Base-by-base conservation (phyloP, 2,113 vertebrate species). In the Papio anubis region DNA sequence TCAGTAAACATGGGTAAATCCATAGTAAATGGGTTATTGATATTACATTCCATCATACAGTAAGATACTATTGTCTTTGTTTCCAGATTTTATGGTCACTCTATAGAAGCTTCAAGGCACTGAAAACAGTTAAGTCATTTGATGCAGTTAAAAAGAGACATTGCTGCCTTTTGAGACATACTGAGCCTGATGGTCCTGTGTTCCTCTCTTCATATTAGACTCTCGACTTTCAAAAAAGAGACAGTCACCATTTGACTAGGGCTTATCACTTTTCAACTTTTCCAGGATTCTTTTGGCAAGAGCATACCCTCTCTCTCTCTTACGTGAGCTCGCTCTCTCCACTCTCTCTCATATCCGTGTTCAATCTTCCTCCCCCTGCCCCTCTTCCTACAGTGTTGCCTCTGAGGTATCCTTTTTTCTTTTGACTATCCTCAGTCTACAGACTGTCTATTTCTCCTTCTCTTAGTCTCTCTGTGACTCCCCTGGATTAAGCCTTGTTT, bases 221-320 rank as follows among this genome's bases (percentile, higher is more conserved):
- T 73, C 48, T n/a, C 17, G 25, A 70, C 61, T 92, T 95, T 83
- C 40, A 50, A 35, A 59, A 16, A 90, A 23, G 1, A 17, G 86
- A 79, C 1, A 50, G 3, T 23, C 3, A 68, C n/a, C 9, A 0
- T 84, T 89, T 90, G 83, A 70, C 8, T 13, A 38, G 52, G 35
- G 61, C 4, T 52, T 48, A 75, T 75, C 1, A 20, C 25, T 86
- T 92, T 43, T 84, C 80, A 81, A 0, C 23, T 20, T 52, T 21
- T 72, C 68, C 64, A 40, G 93, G 59, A 43, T 70, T 52, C 61
- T 81, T 87, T 90, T 84, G 95, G 55, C 70, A 73, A 43, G 86
- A 81, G 1, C 14, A 13, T 2, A 30, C 43, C 43, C 45, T 13
- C 5, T 79, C 30, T 79, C 38, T 68, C 48, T 21, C 4, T 48